phyloP scores from a whole-genome alignment of 2,888 invertebrate genomes.

The Aleiodes testaceus region DNA sequence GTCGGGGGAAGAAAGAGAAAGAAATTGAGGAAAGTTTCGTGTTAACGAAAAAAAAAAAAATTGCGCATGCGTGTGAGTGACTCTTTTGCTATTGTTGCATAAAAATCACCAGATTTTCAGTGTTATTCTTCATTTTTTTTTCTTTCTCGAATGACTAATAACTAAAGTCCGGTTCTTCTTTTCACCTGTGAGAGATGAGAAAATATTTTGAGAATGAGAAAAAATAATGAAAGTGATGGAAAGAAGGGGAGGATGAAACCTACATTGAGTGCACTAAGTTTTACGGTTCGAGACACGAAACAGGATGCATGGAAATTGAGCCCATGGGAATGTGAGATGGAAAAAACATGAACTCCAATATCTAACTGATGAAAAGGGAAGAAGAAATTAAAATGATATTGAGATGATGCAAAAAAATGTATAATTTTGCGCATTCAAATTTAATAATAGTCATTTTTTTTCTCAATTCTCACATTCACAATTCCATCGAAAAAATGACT shows the following conservation, averaged over 20 bases:
- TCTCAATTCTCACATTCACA: neutral
- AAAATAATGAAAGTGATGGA: slow-evolving; percentile 39
- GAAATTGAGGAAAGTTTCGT: slow-evolving; percentile 8
- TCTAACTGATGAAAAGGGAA: neutral
- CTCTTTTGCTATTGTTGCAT: slow-evolving; percentile 41
- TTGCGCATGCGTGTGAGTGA: slow-evolving; percentile 29
- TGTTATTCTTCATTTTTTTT: slow-evolving; percentile 8
- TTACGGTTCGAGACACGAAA: slow-evolving; percentile 19
- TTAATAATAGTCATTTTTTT: neutral
- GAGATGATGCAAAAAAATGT: slow-evolving; percentile 28
- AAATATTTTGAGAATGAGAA: slow-evolving; percentile 28
- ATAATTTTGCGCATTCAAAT: slow-evolving; percentile 8
- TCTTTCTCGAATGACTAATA: slow-evolving; percentile 35
- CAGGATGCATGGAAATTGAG: slow-evolving; percentile 46
- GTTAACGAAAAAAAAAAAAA: slow-evolving; percentile 3
- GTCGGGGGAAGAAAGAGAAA: slow-evolving; percentile 24
- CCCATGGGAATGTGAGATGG: slow-evolving; percentile 46
- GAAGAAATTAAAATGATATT: slow-evolving; percentile 36
- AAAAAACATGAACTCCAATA: neutral
- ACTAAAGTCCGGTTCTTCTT: slow-evolving; percentile 33
- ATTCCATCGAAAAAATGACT: neutral
- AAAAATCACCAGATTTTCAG: slow-evolving; percentile 50
- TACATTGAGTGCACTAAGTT: slow-evolving; percentile 10
- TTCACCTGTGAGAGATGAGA: slow-evolving; percentile 40
- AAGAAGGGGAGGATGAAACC: slow-evolving; percentile 41